Evolutionary conservation across 2,888 invertebrate species (phyloP), one percentile per base, ranked within the genome.

Genomic region (Sarcophaga variegata): DNA sequence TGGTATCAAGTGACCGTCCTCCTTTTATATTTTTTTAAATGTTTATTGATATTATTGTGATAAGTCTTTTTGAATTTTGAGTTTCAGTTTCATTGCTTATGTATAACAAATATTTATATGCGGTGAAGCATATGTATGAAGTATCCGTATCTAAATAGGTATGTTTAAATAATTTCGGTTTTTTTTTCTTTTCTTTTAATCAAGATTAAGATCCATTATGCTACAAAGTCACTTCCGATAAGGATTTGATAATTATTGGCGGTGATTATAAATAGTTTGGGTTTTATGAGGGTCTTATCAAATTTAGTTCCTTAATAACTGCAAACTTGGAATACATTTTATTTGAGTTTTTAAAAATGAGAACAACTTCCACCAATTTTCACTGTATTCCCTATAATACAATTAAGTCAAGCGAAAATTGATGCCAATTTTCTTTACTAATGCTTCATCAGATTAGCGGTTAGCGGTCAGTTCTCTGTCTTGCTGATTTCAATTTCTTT

Each of bases 221-320:
- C 45, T 69, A 37, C 81, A 81, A 81, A 81, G 75, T 81, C 81
- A 47, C 74, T 74, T 60, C 17, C 20, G 45, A 81, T 74, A 64
- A 49, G 17, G 49, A 10, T 54, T 63, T 8, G 14, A 20, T 62
- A 62, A 17, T 54, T 54, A 5, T 54, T 54, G 14, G 14, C 10
- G 54, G 54, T 54, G 17, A 17, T 54, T 14, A 12, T 54, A 14
- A 54, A 54, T 54, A 54, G 54, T 54, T 17, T 54, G 12, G 8
- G 54, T 54, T 54, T 54, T 54, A 54, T 54, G 54, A 54, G 17
- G 17, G 54, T 5, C 54, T 54, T 17, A 37, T 37, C 17, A 54
- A 54, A 54, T 14, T 54, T 54, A 14, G 3, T 54, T 54, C 54
- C 54, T 14, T 54, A 14, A 54, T 54, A 14, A 14, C 54, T 54